phyloP scores from a whole-genome alignment of 64 coral and sea anemone species.

The Porites australiensis region DNA sequence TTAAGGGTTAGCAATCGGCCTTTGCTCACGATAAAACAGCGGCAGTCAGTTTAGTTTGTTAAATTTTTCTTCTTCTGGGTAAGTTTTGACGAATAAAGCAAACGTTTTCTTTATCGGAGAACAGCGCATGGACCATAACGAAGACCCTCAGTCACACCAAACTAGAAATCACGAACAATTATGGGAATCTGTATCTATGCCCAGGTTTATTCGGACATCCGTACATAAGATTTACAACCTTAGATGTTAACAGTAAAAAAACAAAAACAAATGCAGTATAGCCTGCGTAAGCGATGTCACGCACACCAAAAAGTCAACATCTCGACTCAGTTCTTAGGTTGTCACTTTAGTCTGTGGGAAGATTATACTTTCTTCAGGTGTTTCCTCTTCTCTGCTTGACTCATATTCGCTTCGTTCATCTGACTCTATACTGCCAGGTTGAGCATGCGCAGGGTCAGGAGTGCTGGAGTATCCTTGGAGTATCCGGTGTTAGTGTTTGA shows the following conservation, averaged over 20 bases:
- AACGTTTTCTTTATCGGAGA: no score
- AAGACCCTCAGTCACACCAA: no score
- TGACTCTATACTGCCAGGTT: not conserved
- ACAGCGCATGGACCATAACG: no score
- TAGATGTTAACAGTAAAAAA: not conserved
- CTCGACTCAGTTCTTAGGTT: constrained; percentile 29
- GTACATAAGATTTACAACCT: not conserved
- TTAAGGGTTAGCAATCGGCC: no score
- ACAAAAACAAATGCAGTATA: not conserved
- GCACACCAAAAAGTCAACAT: constrained; percentile 46
- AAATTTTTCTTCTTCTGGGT: no score
- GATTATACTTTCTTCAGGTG: not conserved
- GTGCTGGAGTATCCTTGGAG: constrained; percentile 19
- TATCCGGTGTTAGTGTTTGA: not conserved
- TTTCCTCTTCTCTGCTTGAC: constrained; percentile 25
- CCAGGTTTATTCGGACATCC: not conserved
- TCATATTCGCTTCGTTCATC: constrained; percentile 38
- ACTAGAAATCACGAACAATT: no score
- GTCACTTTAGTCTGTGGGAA: not conserved
- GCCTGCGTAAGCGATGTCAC: constrained; percentile 16
- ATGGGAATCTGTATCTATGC: not conserved
- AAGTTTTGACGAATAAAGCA: no score
- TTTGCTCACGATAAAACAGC: no score
- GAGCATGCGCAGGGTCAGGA: not conserved
- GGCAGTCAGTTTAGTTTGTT: no score